Base-by-base conservation (phyloP, 2,113 vertebrate genomes). In the Hemiprocne comata region DNA sequence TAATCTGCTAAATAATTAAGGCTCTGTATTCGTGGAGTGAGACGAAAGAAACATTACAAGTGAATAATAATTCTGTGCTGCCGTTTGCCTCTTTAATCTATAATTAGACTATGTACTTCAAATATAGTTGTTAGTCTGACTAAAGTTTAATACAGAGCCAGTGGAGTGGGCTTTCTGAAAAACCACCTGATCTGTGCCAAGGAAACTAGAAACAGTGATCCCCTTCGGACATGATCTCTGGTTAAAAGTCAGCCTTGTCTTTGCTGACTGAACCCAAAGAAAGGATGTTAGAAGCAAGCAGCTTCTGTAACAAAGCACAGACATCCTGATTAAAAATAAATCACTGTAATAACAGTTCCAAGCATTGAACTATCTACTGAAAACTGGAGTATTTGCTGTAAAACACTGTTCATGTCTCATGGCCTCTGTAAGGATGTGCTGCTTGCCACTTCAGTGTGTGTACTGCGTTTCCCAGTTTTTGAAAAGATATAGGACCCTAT, bases 101-200 rank as follows among this genome's bases (percentile, higher is more conserved):
- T 79, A 91, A 82, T 84, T 80, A 96, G 92, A 86, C 84, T 66
- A 76, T 25, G 71, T 78, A 88, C 79, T 94, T 95, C 94, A 96
- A 96, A 96, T 94, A 96, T 57, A 90, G 86, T 90, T 89, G 85
- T 95, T 94, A 88, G 74, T 34, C 82, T 92, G 76, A 93, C 64
- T 94, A 58, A 54, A 57, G 67, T 85, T 94, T 91, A 93, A 95
- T 33, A 60, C 34, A 85, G 60, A 86, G 55, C 33, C 71, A 69
- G 61, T 78, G 54, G 72, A 91, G 70, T 4, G 46, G 65, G 80
- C 46, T 65, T 81, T 94, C 40, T 58, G 77, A 87, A 85, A 80
- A 79, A 82, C 24, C 10, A 90, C 72, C 80, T 55, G 9, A 70
- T 69, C 75, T 73, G 64, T 62, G 90, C 75, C 84, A 91, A 84